Percentiles rank a stretch among this genome's conserved stretches.
Evolutionary conservation across 2,888 invertebrate genomes (phyloP).

Genomic region (Aspidiotus rigidus): DNA sequence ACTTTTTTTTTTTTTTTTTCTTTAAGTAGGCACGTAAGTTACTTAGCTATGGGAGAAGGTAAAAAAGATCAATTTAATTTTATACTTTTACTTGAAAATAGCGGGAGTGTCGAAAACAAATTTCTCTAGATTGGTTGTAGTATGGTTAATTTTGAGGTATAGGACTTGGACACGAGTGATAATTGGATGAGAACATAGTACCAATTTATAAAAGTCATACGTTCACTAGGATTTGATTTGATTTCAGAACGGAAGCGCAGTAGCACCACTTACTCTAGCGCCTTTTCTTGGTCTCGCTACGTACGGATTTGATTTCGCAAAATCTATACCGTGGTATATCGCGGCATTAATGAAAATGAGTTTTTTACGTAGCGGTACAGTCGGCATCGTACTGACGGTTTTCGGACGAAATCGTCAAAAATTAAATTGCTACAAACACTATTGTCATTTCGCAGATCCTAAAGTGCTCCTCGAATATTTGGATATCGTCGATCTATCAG

Average conservation of each 20-base stretch:
- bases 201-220: too few relatives aligned
- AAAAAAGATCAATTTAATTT: too few relatives aligned
- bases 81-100: too few relatives aligned
- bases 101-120: too few relatives aligned
- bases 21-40: too few relatives aligned
- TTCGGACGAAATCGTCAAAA: slow-evolving; percentile 54
- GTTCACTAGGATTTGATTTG: background rate
- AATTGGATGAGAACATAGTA: too few relatives aligned
- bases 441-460: slow-evolving; percentile 59
- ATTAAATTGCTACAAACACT: slow-evolving; percentile 52
- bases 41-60: too few relatives aligned
- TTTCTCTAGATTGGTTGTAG: too few relatives aligned
- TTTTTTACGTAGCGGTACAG: slow-evolving; percentile 57
- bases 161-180: too few relatives aligned
- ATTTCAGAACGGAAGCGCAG: slow-evolving; percentile 56
- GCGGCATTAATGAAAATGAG: slow-evolving; percentile 56
- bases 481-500: slow-evolving; percentile 46
- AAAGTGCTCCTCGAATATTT: slow-evolving; percentile 53
- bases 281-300: slow-evolving; percentile 58
- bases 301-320: slow-evolving; percentile 62
- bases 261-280: slow-evolving; percentile 56
- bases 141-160: too few relatives aligned
- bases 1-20: too few relatives aligned
- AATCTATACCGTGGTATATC: slow-evolving; percentile 53
- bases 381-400: slow-evolving; percentile 53